Percentiles rank a stretch among this genome's conserved stretches.
These are phyloP conservation scores for Diglossa cyanea DNA, from an alignment of 2,797 vertebrate genomes.

Conservation along the genomic window DNA sequence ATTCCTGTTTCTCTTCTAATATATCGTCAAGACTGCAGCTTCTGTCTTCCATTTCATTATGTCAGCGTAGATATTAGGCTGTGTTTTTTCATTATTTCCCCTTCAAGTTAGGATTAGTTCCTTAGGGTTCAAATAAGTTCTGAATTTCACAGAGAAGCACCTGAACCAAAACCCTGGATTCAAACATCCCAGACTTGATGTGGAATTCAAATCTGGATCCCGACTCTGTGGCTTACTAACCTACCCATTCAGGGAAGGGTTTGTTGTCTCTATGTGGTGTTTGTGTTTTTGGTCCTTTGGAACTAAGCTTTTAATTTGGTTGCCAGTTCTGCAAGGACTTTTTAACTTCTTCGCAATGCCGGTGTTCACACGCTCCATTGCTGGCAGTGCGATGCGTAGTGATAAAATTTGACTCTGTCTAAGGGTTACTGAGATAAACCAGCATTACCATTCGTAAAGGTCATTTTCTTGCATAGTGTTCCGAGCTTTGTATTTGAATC, in stretches of 20 bases:
- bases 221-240: constrained; percentile 58
- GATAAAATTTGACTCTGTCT: constrained; percentile 72
- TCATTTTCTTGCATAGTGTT: constrained; percentile 48
- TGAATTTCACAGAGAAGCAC: constrained; percentile 60
- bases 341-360: constrained; percentile 67
- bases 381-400: constrained; percentile 56
- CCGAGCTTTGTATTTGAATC: constrained; percentile 39
- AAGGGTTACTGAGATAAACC: constrained; percentile 61
- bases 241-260: constrained; percentile 32
- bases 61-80: constrained; percentile 26
- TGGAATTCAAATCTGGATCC: constrained; percentile 57
- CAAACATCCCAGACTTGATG: constrained; percentile 45
- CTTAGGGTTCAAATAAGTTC: constrained; percentile 44
- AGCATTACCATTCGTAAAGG: constrained; percentile 40
- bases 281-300: constrained; percentile 56
- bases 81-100: constrained; percentile 31
- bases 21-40: constrained; percentile 56
- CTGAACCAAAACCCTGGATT: constrained; percentile 64
- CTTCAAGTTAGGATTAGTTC: constrained; percentile 52
- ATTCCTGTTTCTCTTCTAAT: constrained; percentile 39
- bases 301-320: constrained; percentile 70
- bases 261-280: constrained; percentile 56
- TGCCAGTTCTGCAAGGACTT: constrained; percentile 69
- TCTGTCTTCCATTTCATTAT: constrained; percentile 69
- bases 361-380: constrained; percentile 70